Conservation (phyloP, 2,113 vertebrate species). For the Triplophysa tibetana region DNA sequence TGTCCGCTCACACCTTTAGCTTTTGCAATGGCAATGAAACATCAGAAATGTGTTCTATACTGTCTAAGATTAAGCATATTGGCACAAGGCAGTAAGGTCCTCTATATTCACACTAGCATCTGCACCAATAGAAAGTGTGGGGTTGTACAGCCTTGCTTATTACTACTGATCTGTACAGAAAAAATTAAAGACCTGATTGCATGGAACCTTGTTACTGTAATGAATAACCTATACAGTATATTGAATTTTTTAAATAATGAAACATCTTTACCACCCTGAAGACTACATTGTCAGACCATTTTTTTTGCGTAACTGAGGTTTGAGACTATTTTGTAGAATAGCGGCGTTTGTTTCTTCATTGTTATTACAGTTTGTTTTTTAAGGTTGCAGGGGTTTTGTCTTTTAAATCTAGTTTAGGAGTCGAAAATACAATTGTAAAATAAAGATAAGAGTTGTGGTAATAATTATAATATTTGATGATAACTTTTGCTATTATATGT, state of each 20-base stretch:
- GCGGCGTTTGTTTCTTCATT: conserved; percentile 65
- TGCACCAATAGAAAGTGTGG: conserved; percentile 67
- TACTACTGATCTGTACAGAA: conserved; percentile 90
- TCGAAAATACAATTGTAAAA: conserved; percentile 55
- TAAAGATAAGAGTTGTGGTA: conserved; percentile 62
- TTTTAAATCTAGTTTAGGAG: conserved; percentile 68
- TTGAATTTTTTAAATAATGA: conserved; percentile 74
- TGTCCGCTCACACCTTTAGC: neutral
- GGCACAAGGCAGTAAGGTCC: conserved; percentile 56
- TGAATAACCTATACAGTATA: conserved; percentile 90
- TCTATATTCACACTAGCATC: conserved; percentile 59
- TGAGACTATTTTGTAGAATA: conserved; percentile 66
- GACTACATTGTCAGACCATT: conserved; percentile 51
- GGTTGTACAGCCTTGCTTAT: conserved; percentile 81
- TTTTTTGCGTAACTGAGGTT: conserved; percentile 62
- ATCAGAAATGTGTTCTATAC: neutral
- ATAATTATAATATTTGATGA: conserved; percentile 46
- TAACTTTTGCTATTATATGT: conserved; percentile 60
- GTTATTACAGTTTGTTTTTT: conserved; percentile 68
- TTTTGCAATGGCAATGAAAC: neutral
- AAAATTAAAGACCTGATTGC: conserved; percentile 74
- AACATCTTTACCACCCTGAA: conserved; percentile 59
- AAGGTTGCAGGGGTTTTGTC: conserved; percentile 71
- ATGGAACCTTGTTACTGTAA: conserved; percentile 87
- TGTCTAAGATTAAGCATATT: conserved; percentile 27